Conservation (phyloP, 2,888 invertebrate genomes). For the Nebria salina region DNA sequence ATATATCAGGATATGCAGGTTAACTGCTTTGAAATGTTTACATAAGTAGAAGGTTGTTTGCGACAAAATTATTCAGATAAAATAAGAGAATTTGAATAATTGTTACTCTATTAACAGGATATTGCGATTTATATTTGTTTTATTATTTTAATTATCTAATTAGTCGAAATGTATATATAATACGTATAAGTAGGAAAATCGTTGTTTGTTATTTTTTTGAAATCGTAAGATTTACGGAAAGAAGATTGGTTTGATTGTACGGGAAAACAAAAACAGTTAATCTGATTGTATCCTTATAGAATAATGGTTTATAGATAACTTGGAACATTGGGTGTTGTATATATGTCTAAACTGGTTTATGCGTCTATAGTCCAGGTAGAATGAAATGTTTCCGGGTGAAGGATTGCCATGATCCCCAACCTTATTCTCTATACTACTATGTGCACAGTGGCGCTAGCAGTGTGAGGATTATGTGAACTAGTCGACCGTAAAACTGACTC, state of each 20-base stretch:
- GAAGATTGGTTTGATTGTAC: neutral
- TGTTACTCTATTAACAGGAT: neutral
- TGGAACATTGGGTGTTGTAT: neutral
- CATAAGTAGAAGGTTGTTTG: neutral
- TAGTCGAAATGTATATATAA: too few species aligned
- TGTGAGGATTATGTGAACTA: slow-evolving; percentile 2
- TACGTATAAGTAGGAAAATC: too few species aligned
- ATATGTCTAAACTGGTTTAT: neutral
- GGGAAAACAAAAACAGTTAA: neutral
- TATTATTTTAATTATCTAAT: too few species aligned
- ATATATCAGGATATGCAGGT: too few species aligned
- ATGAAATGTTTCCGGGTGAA: neutral
- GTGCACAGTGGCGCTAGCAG: neutral
- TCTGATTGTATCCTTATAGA: neutral
- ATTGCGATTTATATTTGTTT: neutral
- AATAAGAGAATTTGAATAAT: too few species aligned
- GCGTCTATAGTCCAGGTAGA: neutral
- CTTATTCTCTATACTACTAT: neutral
- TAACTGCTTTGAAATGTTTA: too few species aligned
- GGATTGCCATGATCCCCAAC: neutral
- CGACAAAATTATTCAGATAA: neutral
- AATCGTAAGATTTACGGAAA: neutral
- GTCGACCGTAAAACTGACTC: slow-evolving; percentile 10
- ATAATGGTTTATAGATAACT: neutral
- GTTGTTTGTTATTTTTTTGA: neutral